phyloP scores from a whole-genome alignment of 2,113 vertebrate species.

The Archilochus colubris region DNA sequence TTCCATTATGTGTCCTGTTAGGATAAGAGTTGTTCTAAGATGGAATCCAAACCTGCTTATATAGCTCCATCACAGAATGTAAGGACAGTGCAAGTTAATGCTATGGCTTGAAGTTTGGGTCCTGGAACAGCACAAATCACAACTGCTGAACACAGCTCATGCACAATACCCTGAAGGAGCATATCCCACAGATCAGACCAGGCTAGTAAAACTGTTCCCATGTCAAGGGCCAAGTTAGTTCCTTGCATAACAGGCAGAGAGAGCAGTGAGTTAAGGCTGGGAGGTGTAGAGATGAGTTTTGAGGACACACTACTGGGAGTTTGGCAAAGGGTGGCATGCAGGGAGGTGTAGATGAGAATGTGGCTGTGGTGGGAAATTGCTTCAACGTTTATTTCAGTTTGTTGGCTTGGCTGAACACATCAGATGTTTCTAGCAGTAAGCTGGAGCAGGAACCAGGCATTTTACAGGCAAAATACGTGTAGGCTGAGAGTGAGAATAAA shows the following conservation, averaged over 20 bases:
- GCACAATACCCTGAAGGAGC: accelerated
- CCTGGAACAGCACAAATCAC: neutral
- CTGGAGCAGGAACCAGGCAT: neutral
- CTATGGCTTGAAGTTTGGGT: neutral
- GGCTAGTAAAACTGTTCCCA: neutral
- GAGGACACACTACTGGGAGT: neutral
- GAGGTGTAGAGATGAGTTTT: neutral
- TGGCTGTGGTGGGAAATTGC: neutral
- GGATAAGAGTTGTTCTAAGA: neutral
- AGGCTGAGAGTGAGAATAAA: neutral
- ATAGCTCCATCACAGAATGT: neutral
- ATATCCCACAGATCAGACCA: neutral
- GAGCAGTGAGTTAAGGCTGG: neutral
- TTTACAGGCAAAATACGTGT: neutral
- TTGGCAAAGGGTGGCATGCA: neutral
- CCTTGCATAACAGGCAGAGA: neutral
- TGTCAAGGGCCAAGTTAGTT: neutral
- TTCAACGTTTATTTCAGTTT: neutral
- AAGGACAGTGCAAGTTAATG: neutral
- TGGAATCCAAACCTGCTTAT: neutral
- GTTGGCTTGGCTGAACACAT: neutral
- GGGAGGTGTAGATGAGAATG: neutral
- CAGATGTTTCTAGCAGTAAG: neutral
- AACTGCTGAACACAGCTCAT: neutral
- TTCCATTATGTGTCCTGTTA: neutral